Evolutionary conservation across 1,140 invertebrate genomes (phyloP), one percentile per base, ranked within the genome.

Genomic region (Apolygus lucorum): DNA sequence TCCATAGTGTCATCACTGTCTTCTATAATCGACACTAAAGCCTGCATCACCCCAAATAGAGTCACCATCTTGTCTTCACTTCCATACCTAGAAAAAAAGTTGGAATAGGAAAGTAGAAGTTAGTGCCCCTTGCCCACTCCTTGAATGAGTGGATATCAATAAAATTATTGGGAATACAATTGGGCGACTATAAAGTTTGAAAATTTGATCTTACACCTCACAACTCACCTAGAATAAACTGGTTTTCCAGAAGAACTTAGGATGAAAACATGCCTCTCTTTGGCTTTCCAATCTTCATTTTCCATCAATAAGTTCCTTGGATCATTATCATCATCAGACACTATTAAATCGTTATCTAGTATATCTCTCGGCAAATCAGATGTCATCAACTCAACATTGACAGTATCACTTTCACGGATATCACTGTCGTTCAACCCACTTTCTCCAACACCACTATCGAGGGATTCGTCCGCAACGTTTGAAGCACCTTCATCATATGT

Each of bases 1-100:
- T 89, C 85, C 42, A 98, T 88, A 70, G 85, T 86, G 80, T 96
- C 93, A 73, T 89, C 85, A 68, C 85, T 86, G 74, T 89, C 87
- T 79, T 94, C 88, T 0, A 97, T 88, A 76, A 96, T 92, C 67
- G 94, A 96, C 0, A 97, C 92, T 68, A 98, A 78, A 2, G 94
- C 95, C 81, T 97, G 94, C 82, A 98, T 94, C 0, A 98, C 90
- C 14, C 95, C 96, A 84, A 95, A 96, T 13, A 96, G 80, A 1
- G 94, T 95, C 0, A 93, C 95, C 73, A 97, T 79, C 79, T 95
- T 93, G 75, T 97, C 94, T 84, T 98, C 96, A 78, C 89, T 93
- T 67, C 95, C 93, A 83, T 93, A 86, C 77, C 90, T 90, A 76
- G 26, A 83, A 81, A 8, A 63, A 29, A 62, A n/a, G n/a, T n/a